These are phyloP conservation scores for Butorides virescens DNA, from an alignment of 2,113 vertebrate species.

Conservation along the genomic window DNA sequence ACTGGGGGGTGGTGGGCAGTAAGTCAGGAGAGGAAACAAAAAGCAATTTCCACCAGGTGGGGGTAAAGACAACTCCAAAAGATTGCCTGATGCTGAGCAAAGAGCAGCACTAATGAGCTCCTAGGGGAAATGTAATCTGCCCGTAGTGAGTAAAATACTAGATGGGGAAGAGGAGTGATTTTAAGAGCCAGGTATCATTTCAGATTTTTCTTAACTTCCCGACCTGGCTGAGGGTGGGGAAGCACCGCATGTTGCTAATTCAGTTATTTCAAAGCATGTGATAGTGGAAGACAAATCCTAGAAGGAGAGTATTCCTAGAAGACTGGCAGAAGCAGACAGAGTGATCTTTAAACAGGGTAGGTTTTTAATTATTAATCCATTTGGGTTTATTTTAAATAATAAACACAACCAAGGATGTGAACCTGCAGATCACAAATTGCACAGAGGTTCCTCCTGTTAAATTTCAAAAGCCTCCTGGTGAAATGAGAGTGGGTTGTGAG, in stretches of 20 bases:
- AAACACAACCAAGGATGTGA: background rate
- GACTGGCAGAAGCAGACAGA: background rate
- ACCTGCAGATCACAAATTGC: background rate
- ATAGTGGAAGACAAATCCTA: background rate
- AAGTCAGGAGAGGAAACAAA: background rate
- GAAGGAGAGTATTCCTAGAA: background rate
- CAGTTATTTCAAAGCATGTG: background rate
- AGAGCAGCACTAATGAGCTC: slow-evolving; percentile 49
- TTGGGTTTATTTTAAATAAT: background rate
- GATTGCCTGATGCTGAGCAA: slow-evolving; percentile 14
- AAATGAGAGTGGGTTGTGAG: background rate
- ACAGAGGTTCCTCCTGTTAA: background rate
- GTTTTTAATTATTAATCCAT: background rate
- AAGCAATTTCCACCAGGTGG: background rate
- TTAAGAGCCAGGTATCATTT: background rate
- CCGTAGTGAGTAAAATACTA: background rate
- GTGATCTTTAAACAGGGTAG: background rate
- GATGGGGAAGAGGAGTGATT: background rate
- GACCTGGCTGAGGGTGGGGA: background rate
- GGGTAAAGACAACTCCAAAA: background rate
- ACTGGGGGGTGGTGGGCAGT: background rate
- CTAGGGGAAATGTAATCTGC: background rate
- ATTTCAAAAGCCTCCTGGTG: background rate
- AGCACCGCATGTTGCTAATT: background rate
- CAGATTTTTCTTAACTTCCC: background rate